These are phyloP conservation scores for Lanius collurio DNA, from an alignment of 2,113 vertebrate genomes.

Conservation along the genomic window DNA sequence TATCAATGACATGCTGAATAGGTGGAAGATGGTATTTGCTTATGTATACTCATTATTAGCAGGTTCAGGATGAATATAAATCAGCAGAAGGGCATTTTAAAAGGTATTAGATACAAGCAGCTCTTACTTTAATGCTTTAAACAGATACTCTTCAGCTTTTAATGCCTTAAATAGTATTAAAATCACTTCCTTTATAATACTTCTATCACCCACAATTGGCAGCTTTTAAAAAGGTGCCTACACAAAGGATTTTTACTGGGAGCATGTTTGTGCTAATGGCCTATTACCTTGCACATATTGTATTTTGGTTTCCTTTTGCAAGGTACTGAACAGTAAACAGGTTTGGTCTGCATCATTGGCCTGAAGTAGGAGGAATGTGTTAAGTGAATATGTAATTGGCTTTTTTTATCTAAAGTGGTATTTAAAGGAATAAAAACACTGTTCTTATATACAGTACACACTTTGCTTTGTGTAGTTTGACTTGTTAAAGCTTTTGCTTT, in stretches of 20 bases:
- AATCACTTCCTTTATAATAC: slow-evolving; percentile 48
- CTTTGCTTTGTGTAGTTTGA: slow-evolving; percentile 50
- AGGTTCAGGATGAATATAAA: slow-evolving; percentile 50
- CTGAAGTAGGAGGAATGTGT: slow-evolving; percentile 41
- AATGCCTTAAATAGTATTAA: slow-evolving; percentile 45
- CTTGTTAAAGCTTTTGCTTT: slow-evolving; percentile 55
- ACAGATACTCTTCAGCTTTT: slow-evolving; percentile 23
- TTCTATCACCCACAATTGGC: slow-evolving; percentile 42
- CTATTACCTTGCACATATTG: slow-evolving; percentile 62
- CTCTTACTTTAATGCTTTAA: slow-evolving; percentile 35
- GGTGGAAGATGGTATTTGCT: slow-evolving; percentile 50
- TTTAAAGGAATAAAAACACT: slow-evolving; percentile 60
- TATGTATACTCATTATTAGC: slow-evolving; percentile 52
- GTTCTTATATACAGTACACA: slow-evolving; percentile 48
- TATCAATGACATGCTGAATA: slow-evolving; percentile 63
- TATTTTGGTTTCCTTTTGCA: slow-evolving; percentile 53
- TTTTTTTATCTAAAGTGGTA: slow-evolving; percentile 39
- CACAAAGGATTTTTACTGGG: slow-evolving; percentile 53
- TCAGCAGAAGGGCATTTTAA: slow-evolving; percentile 29
- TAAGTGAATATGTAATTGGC: slow-evolving; percentile 55
- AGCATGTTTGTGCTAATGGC: slow-evolving; percentile 61
- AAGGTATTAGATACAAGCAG: slow-evolving; percentile 9
- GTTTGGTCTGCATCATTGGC: slow-evolving; percentile 52
- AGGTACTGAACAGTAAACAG: slow-evolving; percentile 57
- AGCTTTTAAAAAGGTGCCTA: slow-evolving; percentile 58